phyloP scores from a whole-genome alignment of 2,113 vertebrate genomes.

The Sinocyclocheilus anshuiensis region DNA sequence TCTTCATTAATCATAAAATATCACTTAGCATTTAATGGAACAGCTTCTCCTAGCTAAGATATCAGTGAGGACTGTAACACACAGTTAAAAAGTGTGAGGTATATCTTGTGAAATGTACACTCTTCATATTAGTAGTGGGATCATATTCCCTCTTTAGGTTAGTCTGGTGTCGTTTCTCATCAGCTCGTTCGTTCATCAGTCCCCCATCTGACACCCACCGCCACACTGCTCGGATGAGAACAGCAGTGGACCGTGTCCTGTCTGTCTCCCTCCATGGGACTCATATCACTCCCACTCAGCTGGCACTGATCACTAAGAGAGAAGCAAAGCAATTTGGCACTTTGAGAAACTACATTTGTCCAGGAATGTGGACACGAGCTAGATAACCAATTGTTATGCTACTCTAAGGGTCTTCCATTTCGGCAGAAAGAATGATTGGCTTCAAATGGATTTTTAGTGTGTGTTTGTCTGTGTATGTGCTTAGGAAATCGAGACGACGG shows the following conservation, averaged over 20 bases:
- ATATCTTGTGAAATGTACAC: constrained; percentile 2
- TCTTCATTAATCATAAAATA: background rate
- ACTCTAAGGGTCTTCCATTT: background rate
- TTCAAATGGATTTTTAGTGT: constrained; percentile 19
- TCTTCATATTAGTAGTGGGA: background rate
- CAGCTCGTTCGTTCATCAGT: constrained; percentile 68
- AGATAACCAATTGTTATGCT: constrained; percentile 6
- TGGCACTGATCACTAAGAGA: constrained; percentile 29
- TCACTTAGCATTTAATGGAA: background rate
- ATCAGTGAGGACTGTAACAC: background rate
- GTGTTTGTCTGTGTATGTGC: constrained; percentile 12
- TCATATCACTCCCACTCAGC: constrained; percentile 28
- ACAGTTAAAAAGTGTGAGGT: constrained; percentile 29
- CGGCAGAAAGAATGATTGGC: background rate
- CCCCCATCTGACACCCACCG: constrained; percentile 58
- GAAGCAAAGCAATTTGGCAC: constrained; percentile 51
- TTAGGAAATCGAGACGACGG: constrained; percentile 70
- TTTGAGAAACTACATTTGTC: constrained; percentile 29
- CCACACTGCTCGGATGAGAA: constrained; percentile 68
- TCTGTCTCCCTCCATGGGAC: constrained; percentile 32
- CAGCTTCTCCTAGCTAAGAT: too few species aligned
- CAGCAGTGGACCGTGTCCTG: constrained; percentile 58
- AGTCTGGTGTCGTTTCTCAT: constrained; percentile 66
- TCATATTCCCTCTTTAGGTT: constrained; percentile 42
- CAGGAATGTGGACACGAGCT: background rate